These are phyloP conservation scores for Erebia ligea DNA, from an alignment of 2,888 invertebrate species.

Conservation along the genomic window DNA sequence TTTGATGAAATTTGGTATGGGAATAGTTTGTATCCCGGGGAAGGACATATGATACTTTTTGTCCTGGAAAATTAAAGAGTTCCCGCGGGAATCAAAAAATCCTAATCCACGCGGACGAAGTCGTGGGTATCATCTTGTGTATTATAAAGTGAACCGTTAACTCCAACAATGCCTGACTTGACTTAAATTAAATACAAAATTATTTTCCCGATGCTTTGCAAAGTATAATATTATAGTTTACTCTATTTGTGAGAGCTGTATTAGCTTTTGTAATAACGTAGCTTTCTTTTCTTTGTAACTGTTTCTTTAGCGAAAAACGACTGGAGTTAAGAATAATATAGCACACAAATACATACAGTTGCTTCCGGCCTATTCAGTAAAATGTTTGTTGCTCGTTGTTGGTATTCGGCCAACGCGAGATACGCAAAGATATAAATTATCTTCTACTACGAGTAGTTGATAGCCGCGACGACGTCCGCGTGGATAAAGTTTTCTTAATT, in stretches of 20 bases:
- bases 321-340: slow-evolving; percentile 8
- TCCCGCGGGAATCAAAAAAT: too few relatives aligned
- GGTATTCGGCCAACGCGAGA: slow-evolving; percentile 2
- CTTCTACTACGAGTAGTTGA: neutral
- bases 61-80: too few relatives aligned
- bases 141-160: neutral
- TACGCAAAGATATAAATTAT: neutral
- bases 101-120: too few relatives aligned
- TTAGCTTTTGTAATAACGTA: slow-evolving; percentile 17
- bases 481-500: too few relatives aligned
- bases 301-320: neutral
- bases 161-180: neutral
- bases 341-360: neutral
- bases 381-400: neutral
- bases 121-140: too few relatives aligned
- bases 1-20: too few relatives aligned
- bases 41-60: too few relatives aligned
- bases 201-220: neutral
- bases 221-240: neutral
- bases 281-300: slow-evolving; percentile 8
- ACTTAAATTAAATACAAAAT: neutral
- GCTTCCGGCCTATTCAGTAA: slow-evolving; percentile 10
- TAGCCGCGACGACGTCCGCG: too few relatives aligned
- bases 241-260: slow-evolving; percentile 14
- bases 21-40: too few relatives aligned